Evolutionary conservation across 2,797 vertebrate species (phyloP), one percentile per base, ranked within the genome.

Genomic region (Typhlichthys subterraneus): DNA sequence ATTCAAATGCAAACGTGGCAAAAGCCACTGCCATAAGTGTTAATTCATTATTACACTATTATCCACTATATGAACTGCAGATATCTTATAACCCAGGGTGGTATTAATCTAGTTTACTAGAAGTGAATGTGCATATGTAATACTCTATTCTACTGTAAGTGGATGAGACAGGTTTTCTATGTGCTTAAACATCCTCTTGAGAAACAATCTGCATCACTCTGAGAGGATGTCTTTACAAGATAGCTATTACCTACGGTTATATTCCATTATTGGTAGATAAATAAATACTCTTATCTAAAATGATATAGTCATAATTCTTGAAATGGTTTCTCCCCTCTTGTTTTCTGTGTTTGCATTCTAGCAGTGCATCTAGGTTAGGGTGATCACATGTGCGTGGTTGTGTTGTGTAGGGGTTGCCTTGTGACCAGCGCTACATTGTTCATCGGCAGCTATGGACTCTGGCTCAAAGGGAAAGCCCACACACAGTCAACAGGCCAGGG

Each of bases 401-500:
- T 42, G 29, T 69, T 83, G 85, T 85, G 86, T 86, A 70, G 81
- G 74, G 77, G 85, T 85, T 73, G 84, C 80, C 84, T 80, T 81
- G 73, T 89, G 83, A 86, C 85, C 83, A 75, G 55, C 73, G 74
- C 67, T 81, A 61, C 75, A 84, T 79, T 77, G 79, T 82, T 87
- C 84, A 82, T 85, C 82, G 78, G 75, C 68, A 65, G 80, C 65
- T 67, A 73, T 80, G 80, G 84, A 85, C 77, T 71, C 59, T 73
- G 77, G 79, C 85, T 80, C 79, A 83, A 75, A 78, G 82, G 77
- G 33, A 76, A 79, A 85, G 77, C 86, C 85, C 84, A 87, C 87
- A 88, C 87, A 80, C 86, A 81, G 77, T 77, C 67, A 80, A 65
- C 19, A 12, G 74, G 78, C 84, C 73, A 70, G 79, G 75, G 86